phyloP scores from a whole-genome alignment of 2,797 vertebrate species.

The Lemur catta region DNA sequence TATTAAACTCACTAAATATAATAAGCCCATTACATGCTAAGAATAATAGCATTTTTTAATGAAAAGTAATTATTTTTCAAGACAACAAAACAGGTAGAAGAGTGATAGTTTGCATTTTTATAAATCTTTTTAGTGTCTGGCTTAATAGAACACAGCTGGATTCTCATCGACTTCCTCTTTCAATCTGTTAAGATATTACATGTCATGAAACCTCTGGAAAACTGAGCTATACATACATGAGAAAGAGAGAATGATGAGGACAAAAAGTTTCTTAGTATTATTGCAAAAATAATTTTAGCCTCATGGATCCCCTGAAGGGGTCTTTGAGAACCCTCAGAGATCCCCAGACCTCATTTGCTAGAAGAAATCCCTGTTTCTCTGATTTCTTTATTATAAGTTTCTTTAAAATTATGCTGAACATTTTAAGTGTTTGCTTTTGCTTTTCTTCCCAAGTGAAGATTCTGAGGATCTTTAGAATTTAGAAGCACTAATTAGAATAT shows the following conservation, averaged over 20 bases:
- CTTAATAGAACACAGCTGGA: not conserved
- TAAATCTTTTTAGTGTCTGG: not conserved
- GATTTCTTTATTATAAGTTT: constrained; percentile 5
- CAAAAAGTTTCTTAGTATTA: not conserved
- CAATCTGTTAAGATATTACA: not conserved
- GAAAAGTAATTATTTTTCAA: not conserved
- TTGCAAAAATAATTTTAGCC: not conserved
- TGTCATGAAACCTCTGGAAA: not conserved
- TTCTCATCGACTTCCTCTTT: not conserved
- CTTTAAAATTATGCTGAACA: constrained; percentile 18
- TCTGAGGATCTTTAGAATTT: constrained; percentile 21
- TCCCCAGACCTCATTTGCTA: not conserved
- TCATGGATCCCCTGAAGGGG: not conserved
- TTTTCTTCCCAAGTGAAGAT: constrained; percentile 31
- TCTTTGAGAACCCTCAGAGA: not conserved
- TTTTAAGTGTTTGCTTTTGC: not conserved
- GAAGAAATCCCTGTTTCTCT: not conserved
- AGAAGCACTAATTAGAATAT: constrained; percentile 28
- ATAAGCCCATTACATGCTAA: not conserved
- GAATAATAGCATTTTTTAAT: not conserved
- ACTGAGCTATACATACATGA: not conserved
- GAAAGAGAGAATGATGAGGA: not conserved
- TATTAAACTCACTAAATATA: not conserved
- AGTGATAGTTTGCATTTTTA: not conserved
- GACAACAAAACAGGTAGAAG: not conserved